Base-by-base conservation (phyloP, 1,140 invertebrate species). In the Parapsyche elsis region DNA sequence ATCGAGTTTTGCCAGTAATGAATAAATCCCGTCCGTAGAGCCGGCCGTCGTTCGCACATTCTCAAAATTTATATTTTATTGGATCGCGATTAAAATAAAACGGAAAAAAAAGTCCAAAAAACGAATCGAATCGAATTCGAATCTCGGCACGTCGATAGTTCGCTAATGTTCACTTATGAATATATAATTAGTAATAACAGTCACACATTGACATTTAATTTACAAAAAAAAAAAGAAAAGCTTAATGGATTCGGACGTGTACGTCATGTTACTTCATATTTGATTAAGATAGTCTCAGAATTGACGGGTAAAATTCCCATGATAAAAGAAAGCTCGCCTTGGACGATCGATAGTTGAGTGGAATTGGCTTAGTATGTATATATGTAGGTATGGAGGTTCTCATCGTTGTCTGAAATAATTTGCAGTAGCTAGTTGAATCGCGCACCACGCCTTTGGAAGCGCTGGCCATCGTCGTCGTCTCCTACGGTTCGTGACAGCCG, bases 401-500 rank as follows among this genome's bases (percentile, higher is more conserved):
- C 49, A 53, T 10, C 2, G 49, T 53, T 5, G 30, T 38, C 30
- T 38, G 30, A 38, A 38, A 38, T 38, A 38, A 38, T 38, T 38
- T 7, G 30, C 30, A 38, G 30, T 38, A 38, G 30, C 30, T 38
- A 38, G 1, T 38, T 7, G 30, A 7, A 21, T 61, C 57, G 57
- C 9, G 57, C 9, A 16, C 57, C 57, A 19, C 57, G 57, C 57
- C 16, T 21, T 16, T 16, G 21, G 64, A 24, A 67, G 21, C 64
- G 19, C 21, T 67, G 64, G 64, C 14, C 5, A 1, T 19, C 21
- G 23, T n/a, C 64, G 64, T 67, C 24, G 9, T 19, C 21, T 67
- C 24, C 64, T 67, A 21, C 24, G 71, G 38, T 73, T 73, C 71
- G 71, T 73, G 71, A 73, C 71, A 73, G 71, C 71, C 67, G 14